These are phyloP conservation scores for Oreochromis tanganicae DNA, from an alignment of 2,113 vertebrate genomes.

Conservation along the genomic window DNA sequence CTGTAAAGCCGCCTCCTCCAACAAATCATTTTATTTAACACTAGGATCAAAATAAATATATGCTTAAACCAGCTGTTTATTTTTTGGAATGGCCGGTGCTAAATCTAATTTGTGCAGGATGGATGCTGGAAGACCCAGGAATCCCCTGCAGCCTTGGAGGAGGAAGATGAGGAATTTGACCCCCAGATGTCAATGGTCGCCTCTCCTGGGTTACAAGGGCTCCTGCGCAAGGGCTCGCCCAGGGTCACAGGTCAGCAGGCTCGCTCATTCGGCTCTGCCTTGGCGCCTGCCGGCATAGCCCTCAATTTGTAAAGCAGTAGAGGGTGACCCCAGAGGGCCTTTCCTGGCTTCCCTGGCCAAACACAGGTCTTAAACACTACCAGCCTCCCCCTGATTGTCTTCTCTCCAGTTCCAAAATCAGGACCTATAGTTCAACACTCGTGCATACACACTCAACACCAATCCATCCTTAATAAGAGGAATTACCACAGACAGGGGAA, in stretches of 20 bases:
- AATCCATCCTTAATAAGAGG: constrained; percentile 66
- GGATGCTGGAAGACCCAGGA: constrained; percentile 61
- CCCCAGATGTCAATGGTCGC: constrained; percentile 69
- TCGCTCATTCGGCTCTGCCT: constrained; percentile 72
- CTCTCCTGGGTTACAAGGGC: constrained; percentile 67
- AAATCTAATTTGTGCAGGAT: constrained; percentile 74
- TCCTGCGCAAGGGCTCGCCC: constrained; percentile 56
- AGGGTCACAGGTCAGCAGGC: constrained; percentile 77
- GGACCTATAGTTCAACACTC: constrained; percentile 39
- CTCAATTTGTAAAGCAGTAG: constrained; percentile 79
- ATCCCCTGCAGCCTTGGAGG: constrained; percentile 70
- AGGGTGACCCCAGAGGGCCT: constrained; percentile 73
- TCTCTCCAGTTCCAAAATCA: constrained; percentile 20
- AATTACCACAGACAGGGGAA: constrained; percentile 57
- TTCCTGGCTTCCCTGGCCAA: constrained; percentile 76
- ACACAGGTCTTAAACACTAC: constrained; percentile 76
- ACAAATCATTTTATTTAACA: constrained; percentile 18
- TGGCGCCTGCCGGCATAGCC: constrained; percentile 80
- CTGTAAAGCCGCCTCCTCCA: background rate
- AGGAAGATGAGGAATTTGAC: constrained; percentile 73
- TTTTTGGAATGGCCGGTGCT: constrained; percentile 70
- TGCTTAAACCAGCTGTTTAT: constrained; percentile 67
- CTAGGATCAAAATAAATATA: constrained; percentile 35
- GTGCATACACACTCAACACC: constrained; percentile 38
- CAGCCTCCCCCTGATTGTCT: constrained; percentile 62